Base-by-base conservation (phyloP, 1,140 invertebrate species). In the Drosophila insularis region DNA sequence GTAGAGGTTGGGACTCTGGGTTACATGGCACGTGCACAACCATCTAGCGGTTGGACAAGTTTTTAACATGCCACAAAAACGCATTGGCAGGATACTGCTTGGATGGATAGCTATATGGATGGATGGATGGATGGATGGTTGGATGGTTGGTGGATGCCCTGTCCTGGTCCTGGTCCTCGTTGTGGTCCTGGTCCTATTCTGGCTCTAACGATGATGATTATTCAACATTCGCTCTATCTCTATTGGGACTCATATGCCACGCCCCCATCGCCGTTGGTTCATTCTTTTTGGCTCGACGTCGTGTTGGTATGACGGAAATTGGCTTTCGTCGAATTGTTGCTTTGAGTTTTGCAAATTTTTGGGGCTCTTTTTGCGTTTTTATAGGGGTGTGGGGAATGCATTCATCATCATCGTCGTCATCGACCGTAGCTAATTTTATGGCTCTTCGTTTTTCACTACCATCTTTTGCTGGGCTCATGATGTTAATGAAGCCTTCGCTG, bases 281-380 rank as follows among this genome's bases (percentile, higher is more conserved):
- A 64, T 63, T 75, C 72, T 61, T 62, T 50, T 58, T 35, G 50
- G 61, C 17, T n/a, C 46, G 60, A 65, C 69, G 56, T 72, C 67
- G 78, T 46, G 78, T 46, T 68, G 65, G 55, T 59, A 62, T 77
- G 71, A 78, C 81, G 73, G 56, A 71, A 89, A 89, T 89, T 89
- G 84, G 84, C 84, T 89, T 89, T 82, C 84, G 84, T 84, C 84
- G 84, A 89, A 89, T 89, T 84, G 84, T 89, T 89, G 84, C 84
- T 89, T 89, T 89, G 84, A 89, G 84, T 89, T 89, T 89, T 89
- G 84, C 85, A 87, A 89, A 87, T 89, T 87, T 87, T 89, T 87
- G 80, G 79, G 43, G 73, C 82, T 76, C 71, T 68, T 56, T 61
- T 55, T 79, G 77, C 68, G 69, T 62, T 79, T 79, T 79, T 76